These are phyloP conservation scores for Drosophila kokeensis DNA, from an alignment of 2,888 invertebrate species.

Conservation along the genomic window DNA sequence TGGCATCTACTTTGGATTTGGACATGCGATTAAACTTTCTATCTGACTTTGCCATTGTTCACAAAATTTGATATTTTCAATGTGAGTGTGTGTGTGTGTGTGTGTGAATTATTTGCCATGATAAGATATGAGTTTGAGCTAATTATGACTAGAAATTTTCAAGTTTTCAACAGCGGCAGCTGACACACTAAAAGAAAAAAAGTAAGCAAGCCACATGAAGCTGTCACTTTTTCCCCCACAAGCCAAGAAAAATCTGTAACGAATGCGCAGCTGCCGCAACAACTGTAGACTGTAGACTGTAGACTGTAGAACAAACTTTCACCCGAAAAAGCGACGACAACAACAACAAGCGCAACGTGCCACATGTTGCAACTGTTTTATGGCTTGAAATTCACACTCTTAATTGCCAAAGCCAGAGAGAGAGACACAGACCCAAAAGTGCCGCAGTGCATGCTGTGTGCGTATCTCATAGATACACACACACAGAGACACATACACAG, in stretches of 20 bases:
- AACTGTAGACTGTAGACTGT: neutral
- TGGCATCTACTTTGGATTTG: slow-evolving; percentile 18
- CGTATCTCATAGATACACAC: slow-evolving; percentile 41
- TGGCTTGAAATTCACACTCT: slow-evolving; percentile 76
- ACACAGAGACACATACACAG: neutral
- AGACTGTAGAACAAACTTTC: slow-evolving; percentile 72
- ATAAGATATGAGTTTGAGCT: slow-evolving; percentile 73
- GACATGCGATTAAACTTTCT: slow-evolving; percentile 68
- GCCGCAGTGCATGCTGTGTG: slow-evolving; percentile 39
- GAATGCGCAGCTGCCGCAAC: slow-evolving; percentile 55
- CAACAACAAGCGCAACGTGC: slow-evolving; percentile 45
- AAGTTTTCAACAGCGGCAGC: slow-evolving; percentile 41
- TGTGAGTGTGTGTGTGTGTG: slow-evolving; percentile 22
- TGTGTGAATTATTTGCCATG: slow-evolving; percentile 67
- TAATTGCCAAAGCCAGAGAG: slow-evolving; percentile 64
- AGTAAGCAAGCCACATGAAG: slow-evolving; percentile 30
- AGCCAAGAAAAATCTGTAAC: slow-evolving; percentile 71
- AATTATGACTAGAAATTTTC: slow-evolving; percentile 71
- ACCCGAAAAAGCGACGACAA: slow-evolving; percentile 67
- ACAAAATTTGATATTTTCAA: slow-evolving; percentile 16
- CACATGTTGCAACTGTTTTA: slow-evolving; percentile 74
- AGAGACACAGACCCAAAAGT: slow-evolving; percentile 31
- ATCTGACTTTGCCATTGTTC: slow-evolving; percentile 47
- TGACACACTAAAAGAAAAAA: slow-evolving; percentile 55
- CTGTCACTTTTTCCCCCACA: slow-evolving; percentile 58